phyloP scores from a whole-genome alignment of 2,888 invertebrate species.

The Tachina fera region DNA sequence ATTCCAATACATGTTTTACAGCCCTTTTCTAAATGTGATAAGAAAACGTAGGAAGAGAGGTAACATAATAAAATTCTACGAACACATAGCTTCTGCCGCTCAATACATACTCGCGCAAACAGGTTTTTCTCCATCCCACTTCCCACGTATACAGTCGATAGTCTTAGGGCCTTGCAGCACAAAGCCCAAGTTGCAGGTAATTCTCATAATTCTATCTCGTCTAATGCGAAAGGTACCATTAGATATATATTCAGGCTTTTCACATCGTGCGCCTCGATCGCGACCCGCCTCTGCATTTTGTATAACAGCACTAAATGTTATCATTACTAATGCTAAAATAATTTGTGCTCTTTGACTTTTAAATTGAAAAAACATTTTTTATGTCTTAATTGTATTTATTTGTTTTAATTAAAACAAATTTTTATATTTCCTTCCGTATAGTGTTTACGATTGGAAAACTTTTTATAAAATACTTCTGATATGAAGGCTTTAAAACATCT shows the following conservation, averaged over 20 bases:
- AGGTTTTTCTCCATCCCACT: constrained; percentile 89
- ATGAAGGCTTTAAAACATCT: constrained; percentile 42
- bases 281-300: constrained; percentile 19
- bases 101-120: constrained; percentile 88
- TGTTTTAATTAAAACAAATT: neutral
- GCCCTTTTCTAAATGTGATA: constrained; percentile 84
- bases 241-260: constrained; percentile 64
- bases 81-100: neutral
- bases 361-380: constrained; percentile 17
- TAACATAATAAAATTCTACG: neutral
- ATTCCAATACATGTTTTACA: no score
- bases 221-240: constrained; percentile 65
- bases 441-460: constrained; percentile 54
- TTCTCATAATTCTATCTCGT: constrained; percentile 67
- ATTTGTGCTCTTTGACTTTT: constrained; percentile 18
- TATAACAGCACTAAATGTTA: neutral
- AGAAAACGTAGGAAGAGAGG: neutral
- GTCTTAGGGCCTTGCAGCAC: constrained; percentile 71
- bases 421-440: constrained; percentile 39
- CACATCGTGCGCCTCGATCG: constrained; percentile 66
- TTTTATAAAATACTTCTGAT: constrained; percentile 49
- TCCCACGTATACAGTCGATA: constrained; percentile 82
- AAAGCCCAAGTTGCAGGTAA: constrained; percentile 72
- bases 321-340: constrained; percentile 9
- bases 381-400: constrained; percentile 8